A percentile compares a stretch with the other conserved stretches of the same genome.
Conservation (phyloP, 2,888 invertebrate genomes). For the Dione juno region DNA sequence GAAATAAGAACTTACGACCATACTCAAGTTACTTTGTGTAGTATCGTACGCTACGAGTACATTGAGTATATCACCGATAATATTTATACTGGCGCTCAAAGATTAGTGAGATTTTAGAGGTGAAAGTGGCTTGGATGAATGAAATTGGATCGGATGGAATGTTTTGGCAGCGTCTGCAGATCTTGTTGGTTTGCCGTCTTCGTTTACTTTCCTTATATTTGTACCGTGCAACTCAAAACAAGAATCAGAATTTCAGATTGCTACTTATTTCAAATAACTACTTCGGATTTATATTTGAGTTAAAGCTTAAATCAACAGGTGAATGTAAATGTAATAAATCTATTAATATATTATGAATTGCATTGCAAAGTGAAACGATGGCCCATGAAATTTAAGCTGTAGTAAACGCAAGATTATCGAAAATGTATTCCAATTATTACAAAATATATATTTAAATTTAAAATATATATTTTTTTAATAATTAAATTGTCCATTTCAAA, state of each 20-base stretch:
- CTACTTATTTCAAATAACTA: background rate
- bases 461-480: no score
- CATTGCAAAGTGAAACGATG: no score
- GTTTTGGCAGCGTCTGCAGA: constrained; percentile 26
- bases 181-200: constrained; percentile 3
- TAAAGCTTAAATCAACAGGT: background rate
- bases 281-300: background rate
- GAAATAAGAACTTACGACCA: constrained; percentile 24
- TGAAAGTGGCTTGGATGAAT: constrained; percentile 45
- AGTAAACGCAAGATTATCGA: background rate
- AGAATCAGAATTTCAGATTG: background rate
- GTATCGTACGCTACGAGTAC: constrained; percentile 44
- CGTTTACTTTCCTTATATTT: constrained; percentile 4
- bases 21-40: constrained; percentile 30
- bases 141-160: constrained; percentile 29
- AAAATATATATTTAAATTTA: no score
- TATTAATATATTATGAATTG: background rate
- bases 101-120: constrained; percentile 57
- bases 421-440: no score
- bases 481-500: no score
- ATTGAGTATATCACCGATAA: constrained; percentile 52
- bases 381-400: background rate
- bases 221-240: constrained; percentile 14
- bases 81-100: constrained; percentile 58
- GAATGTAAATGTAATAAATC: background rate